A percentile compares a stretch with the other conserved stretches of the same genome.
phyloP scores from a whole-genome alignment of 2,888 invertebrate genomes.

The Agrochola litura region DNA sequence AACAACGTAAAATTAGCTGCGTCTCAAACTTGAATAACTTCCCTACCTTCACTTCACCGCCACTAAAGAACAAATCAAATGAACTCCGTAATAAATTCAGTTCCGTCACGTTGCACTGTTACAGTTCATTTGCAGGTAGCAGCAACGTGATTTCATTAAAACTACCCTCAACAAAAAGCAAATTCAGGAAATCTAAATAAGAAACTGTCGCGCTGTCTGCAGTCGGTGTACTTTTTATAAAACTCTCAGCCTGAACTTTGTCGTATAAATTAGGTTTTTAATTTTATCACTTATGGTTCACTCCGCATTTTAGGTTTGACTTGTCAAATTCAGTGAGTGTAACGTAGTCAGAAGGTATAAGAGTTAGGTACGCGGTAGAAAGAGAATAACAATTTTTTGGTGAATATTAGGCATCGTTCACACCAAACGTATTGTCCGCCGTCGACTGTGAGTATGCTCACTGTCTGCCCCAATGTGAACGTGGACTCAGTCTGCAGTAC shows the following conservation, averaged over 20 bases:
- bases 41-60: not conserved
- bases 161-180: constrained; percentile 25
- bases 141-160: constrained; percentile 46
- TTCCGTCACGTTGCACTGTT: constrained; percentile 22
- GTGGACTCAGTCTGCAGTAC: too few relatives aligned
- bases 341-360: too few relatives aligned
- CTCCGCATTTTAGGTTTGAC: too few relatives aligned
- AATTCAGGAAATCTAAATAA: constrained; percentile 31
- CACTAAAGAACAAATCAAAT: constrained; percentile 38
- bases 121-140: constrained; percentile 27
- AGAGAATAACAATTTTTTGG: too few relatives aligned
- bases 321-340: too few relatives aligned
- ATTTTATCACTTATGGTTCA: not conserved
- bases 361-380: too few relatives aligned
- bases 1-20: too few relatives aligned
- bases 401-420: too few relatives aligned
- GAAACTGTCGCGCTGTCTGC: constrained; percentile 8
- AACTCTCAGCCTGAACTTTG: constrained; percentile 23
- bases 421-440: too few relatives aligned
- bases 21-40: not conserved
- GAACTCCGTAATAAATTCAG: constrained; percentile 24
- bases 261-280: constrained; percentile 27
- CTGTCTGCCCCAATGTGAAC: too few relatives aligned
- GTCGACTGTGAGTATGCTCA: too few relatives aligned
- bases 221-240: constrained; percentile 13